Conservation (phyloP, 2,797 vertebrate species). For the Sebastes itinus region DNA sequence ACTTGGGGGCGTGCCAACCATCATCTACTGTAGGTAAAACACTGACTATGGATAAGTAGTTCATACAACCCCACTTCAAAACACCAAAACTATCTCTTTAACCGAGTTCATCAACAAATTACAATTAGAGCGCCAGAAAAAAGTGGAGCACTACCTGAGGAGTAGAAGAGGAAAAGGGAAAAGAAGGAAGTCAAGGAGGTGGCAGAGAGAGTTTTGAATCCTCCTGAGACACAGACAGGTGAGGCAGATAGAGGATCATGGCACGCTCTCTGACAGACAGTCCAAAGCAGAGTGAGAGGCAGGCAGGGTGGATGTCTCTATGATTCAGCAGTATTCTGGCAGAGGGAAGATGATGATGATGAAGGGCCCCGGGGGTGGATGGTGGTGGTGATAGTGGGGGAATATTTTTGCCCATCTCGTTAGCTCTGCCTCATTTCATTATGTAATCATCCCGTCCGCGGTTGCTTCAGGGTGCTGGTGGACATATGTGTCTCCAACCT, state of each 20-base stretch:
- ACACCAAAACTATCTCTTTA: too few species aligned
- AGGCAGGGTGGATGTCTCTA: slow-evolving; percentile 53
- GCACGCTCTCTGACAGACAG: slow-evolving; percentile 60
- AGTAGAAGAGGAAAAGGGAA: not conserved
- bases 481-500: not conserved
- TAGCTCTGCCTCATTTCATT: slow-evolving; percentile 78
- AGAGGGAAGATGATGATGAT: slow-evolving; percentile 61
- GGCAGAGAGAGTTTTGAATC: slow-evolving; percentile 24
- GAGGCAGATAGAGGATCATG: slow-evolving; percentile 27
- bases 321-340: slow-evolving; percentile 77
- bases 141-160: not conserved
- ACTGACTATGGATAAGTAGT: too few species aligned
- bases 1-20: too few species aligned
- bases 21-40: too few species aligned
- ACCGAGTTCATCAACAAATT: slow-evolving; percentile 18
- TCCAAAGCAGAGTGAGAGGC: slow-evolving; percentile 59
- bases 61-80: too few species aligned
- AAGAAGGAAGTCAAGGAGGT: not conserved
- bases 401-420: slow-evolving; percentile 73
- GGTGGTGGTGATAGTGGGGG: slow-evolving; percentile 20
- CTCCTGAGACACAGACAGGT: slow-evolving; percentile 36
- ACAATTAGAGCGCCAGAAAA: not conserved
- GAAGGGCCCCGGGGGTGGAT: slow-evolving; percentile 47
- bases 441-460: slow-evolving; percentile 62
- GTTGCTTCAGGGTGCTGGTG: slow-evolving; percentile 24